phyloP scores from a whole-genome alignment of 2,888 invertebrate species.

The Conops quadrifasciatus region DNA sequence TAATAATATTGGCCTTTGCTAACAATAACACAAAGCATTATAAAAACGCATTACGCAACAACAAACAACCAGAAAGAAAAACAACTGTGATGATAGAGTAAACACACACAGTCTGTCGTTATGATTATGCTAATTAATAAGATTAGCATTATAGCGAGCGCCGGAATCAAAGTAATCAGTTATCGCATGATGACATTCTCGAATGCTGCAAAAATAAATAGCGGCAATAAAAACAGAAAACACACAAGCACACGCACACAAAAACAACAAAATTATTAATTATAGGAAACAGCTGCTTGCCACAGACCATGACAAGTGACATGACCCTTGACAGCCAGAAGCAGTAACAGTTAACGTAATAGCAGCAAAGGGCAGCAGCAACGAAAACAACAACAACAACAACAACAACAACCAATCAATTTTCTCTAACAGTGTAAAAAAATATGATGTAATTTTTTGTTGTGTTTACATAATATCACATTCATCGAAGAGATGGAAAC shows the following conservation, averaged over 20 bases:
- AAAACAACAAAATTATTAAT: neutral
- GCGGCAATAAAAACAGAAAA: neutral
- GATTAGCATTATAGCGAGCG: neutral
- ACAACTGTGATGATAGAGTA: constrained; percentile 5
- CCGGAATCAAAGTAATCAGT: neutral
- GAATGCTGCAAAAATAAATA: constrained; percentile 4
- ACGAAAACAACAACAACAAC: constrained; percentile 2
- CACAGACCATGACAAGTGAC: neutral
- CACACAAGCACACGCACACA: neutral
- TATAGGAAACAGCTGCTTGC: neutral
- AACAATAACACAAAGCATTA: neutral
- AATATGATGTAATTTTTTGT: no score
- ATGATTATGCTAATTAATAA: constrained; percentile 1
- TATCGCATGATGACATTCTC: neutral
- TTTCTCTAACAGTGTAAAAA: neutral
- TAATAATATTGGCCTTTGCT: no score
- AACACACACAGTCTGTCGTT: neutral
- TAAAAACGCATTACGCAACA: neutral
- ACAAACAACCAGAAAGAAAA: neutral
- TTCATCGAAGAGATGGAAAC: no score
- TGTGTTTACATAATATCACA: no score
- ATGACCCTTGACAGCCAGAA: neutral
- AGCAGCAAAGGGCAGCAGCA: neutral
- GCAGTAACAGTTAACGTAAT: neutral
- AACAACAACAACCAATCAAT: neutral